Evolutionary conservation across 2,113 vertebrate species (phyloP).

Genomic region (Noctilio leporinus): DNA sequence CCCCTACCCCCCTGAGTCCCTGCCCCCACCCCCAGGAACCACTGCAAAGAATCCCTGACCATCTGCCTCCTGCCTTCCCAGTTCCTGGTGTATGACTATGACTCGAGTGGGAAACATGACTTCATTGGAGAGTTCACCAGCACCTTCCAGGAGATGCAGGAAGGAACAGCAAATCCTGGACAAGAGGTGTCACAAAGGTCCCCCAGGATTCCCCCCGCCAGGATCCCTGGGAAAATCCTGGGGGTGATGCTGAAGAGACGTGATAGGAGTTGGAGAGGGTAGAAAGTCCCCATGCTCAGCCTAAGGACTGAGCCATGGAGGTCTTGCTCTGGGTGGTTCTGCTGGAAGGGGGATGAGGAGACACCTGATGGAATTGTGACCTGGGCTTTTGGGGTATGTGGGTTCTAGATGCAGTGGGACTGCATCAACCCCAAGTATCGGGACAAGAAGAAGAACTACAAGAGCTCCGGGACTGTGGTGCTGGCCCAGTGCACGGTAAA

Average conservation of each 20-base stretch:
- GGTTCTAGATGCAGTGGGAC: constrained; percentile 74
- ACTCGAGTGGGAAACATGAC: constrained; percentile 77
- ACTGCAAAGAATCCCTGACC: background rate
- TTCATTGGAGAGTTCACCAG: constrained; percentile 77
- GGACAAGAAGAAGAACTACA: constrained; percentile 78
- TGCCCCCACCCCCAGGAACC: background rate
- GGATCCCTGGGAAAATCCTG: background rate
- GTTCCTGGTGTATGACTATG: constrained; percentile 76
- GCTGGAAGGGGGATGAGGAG: background rate
- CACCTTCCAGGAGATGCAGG: constrained; percentile 74
- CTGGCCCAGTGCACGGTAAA: constrained; percentile 73
- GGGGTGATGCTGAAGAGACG: background rate
- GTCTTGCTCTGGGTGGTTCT: background rate
- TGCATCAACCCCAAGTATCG: constrained; percentile 78
- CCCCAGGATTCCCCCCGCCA: background rate
- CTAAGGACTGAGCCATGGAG: background rate
- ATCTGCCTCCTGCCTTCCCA: background rate
- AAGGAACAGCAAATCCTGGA: constrained; percentile 60
- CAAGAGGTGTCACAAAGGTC: constrained; percentile 62
- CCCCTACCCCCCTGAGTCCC: background rate
- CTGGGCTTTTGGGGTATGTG: constrained; percentile 8
- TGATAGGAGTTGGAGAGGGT: background rate
- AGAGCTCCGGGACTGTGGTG: constrained; percentile 70
- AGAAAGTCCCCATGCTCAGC: background rate
- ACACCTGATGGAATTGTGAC: background rate